These are phyloP conservation scores for Peromyscus polionotus DNA, from an alignment of 2,113 vertebrate genomes.

Conservation along the genomic window DNA sequence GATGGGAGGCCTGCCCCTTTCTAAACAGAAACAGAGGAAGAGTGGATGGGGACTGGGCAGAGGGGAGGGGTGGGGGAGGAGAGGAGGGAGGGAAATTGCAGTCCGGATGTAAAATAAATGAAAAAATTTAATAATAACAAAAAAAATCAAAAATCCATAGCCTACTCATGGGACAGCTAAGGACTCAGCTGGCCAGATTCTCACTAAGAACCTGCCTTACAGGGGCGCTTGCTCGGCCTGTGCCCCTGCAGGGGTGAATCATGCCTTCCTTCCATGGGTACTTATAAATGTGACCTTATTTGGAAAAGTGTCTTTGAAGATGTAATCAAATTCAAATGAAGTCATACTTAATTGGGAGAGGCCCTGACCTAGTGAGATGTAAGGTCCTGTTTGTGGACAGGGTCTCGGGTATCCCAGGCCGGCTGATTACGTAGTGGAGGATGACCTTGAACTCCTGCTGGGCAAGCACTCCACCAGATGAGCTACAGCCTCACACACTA, in stretches of 20 bases:
- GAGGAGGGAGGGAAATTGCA: too few species aligned
- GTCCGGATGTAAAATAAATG: too few species aligned
- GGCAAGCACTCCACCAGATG: background rate
- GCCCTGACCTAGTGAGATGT: background rate
- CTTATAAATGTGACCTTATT: background rate
- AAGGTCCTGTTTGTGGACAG: background rate
- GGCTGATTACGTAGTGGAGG: background rate
- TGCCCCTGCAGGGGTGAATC: background rate
- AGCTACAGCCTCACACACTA: background rate
- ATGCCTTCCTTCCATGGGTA: background rate
- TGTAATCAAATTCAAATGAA: background rate
- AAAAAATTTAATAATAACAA: too few species aligned
- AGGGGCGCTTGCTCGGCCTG: background rate
- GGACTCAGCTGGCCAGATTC: background rate
- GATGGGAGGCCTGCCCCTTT: too few species aligned
- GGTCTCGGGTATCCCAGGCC: background rate
- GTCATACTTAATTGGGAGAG: background rate
- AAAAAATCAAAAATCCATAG: accelerated
- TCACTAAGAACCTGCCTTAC: background rate
- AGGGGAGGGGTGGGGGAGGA: too few species aligned
- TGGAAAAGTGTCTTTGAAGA: slow-evolving; percentile 17
- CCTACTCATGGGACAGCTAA: accelerated
- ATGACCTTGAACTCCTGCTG: background rate
- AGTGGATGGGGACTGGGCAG: too few species aligned
- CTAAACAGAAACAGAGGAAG: too few species aligned